Evolutionary conservation across 1,140 invertebrate genomes (phyloP).

Genomic region (Paraescarpia echinospica): DNA sequence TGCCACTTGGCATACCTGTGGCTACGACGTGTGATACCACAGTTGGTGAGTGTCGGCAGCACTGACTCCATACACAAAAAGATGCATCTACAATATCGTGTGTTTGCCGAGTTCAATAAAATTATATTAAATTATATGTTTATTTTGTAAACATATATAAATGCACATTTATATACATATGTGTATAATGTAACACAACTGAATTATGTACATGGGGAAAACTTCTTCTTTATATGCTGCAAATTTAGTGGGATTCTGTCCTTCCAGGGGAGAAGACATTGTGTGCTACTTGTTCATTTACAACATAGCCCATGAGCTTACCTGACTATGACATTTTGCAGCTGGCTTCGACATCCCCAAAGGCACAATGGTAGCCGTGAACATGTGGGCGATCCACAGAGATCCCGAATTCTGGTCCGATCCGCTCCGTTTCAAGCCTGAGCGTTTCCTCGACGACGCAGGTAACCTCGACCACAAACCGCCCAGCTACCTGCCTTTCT

Average conservation of each 20-base stretch:
- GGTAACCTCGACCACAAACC: constrained; percentile 34
- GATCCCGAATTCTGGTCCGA: constrained; percentile 71
- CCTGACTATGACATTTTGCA: background rate
- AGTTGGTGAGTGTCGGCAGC: background rate
- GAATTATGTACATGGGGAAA: no score
- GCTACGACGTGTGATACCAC: constrained; percentile 10
- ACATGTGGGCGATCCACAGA: constrained; percentile 75
- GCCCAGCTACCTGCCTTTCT: constrained; percentile 7
- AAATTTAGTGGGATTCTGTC: background rate
- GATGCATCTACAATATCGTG: constrained; percentile 58
- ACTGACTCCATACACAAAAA: background rate
- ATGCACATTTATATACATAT: no score
- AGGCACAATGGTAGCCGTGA: constrained; percentile 67
- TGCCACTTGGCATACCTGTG: background rate
- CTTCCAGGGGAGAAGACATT: background rate
- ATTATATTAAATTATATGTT: background rate
- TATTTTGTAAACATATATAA: no score
- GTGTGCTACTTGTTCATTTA: background rate
- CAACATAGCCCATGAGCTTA: background rate
- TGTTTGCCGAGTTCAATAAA: background rate
- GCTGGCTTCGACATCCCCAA: constrained; percentile 20
- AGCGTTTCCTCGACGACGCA: constrained; percentile 56
- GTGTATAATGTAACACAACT: no score
- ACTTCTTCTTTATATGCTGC: no score
- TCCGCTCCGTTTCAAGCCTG: constrained; percentile 74